Conservation (phyloP, 2,797 vertebrate genomes). For the Falco berigora region DNA sequence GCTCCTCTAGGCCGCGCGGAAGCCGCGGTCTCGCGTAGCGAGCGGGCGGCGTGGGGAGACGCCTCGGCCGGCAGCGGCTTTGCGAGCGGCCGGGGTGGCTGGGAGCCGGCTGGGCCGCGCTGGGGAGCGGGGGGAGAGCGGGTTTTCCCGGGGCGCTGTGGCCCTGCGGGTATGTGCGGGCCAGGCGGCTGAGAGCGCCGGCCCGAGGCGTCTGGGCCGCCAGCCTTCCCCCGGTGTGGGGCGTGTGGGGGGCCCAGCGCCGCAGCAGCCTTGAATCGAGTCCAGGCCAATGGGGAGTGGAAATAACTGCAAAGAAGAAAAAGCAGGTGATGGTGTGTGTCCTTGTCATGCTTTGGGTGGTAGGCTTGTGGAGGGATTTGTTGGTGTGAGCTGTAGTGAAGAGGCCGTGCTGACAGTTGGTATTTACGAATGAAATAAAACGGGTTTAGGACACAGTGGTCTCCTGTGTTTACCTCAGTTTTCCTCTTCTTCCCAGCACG, state of each 20-base stretch:
- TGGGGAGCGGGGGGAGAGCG: background rate
- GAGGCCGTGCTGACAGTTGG: rapidly evolving
- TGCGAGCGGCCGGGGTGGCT: background rate
- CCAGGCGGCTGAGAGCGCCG: too few species aligned
- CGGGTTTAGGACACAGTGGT: background rate
- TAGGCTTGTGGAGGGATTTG: background rate
- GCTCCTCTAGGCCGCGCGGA: background rate
- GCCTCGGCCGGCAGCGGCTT: background rate
- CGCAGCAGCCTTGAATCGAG: background rate
- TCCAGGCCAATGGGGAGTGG: background rate
- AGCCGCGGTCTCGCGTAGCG: background rate
- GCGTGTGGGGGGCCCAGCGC: background rate
- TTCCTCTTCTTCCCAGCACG: background rate
- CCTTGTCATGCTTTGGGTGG: background rate
- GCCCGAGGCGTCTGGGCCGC: too few species aligned
- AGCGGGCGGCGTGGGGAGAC: background rate
- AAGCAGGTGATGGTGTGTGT: background rate
- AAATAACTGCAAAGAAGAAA: background rate
- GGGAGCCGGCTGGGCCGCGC: background rate
- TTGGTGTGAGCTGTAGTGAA: background rate
- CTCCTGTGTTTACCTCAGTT: background rate
- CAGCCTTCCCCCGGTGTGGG: background rate
- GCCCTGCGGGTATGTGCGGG: too few species aligned
- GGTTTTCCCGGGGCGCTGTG: background rate
- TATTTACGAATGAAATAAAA: background rate